These are phyloP conservation scores for Himalopsyche phryganea DNA, from an alignment of 1,140 invertebrate genomes.

Conservation along the genomic window DNA sequence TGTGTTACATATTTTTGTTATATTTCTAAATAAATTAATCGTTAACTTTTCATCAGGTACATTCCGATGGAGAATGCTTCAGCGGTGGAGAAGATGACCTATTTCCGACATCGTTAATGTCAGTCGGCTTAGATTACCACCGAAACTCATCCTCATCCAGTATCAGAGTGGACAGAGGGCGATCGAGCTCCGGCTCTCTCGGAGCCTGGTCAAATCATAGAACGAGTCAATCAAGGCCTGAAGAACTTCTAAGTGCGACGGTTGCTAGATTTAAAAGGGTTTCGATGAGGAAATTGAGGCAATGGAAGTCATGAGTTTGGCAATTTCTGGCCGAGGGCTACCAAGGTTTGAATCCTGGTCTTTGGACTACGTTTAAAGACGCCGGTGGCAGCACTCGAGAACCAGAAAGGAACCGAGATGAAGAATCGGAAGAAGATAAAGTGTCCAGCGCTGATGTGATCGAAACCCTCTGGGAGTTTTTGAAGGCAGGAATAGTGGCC, in stretches of 20 bases:
- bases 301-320: constrained; percentile 72
- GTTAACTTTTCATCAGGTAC: constrained; percentile 54
- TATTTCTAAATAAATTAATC: too few relatives aligned
- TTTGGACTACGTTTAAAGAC: constrained; percentile 24
- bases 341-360: constrained; percentile 28
- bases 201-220: constrained; percentile 12
- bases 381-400: constrained; percentile 11
- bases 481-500: constrained; percentile 19
- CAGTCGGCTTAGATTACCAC: constrained; percentile 1
- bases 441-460: constrained; percentile 42
- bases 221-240: constrained; percentile 36
- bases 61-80: constrained; percentile 71
- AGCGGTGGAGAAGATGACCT: constrained; percentile 51
- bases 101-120: constrained; percentile 19
- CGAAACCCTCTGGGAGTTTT: constrained; percentile 51
- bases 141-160: constrained; percentile 22
- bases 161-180: constrained; percentile 11
- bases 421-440: constrained; percentile 13
- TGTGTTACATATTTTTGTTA: too few relatives aligned
- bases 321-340: constrained; percentile 40
- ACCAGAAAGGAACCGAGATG: constrained; percentile 7
- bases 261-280: constrained; percentile 72
- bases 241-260: constrained; percentile 59
- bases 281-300: constrained; percentile 67
- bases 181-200: constrained; percentile 19